Evolutionary conservation across 2,113 vertebrate genomes (phyloP).

Genomic region (Aegotheles bennettii): DNA sequence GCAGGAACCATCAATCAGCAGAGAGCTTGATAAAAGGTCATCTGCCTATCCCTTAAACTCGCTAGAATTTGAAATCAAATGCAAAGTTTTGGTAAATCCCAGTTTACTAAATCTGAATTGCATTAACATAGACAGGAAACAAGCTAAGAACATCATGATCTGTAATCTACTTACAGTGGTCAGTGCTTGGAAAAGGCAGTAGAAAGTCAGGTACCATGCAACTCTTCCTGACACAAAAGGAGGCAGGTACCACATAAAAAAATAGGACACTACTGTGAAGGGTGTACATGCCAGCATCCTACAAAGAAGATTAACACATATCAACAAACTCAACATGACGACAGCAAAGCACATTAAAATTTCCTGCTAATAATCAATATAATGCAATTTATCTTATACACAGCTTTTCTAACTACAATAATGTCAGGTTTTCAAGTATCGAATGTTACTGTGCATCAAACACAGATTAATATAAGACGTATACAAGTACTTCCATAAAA

Average conservation of each 20-base stretch:
- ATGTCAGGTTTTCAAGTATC: background rate
- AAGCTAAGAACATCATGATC: background rate
- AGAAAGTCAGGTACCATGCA: conserved; percentile 88
- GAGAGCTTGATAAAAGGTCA: background rate
- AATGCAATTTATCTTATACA: background rate
- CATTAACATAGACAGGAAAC: background rate
- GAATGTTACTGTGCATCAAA: background rate
- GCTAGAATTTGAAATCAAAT: background rate
- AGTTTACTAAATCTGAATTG: background rate
- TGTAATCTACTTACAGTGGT: conserved; percentile 83
- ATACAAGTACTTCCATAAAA: background rate
- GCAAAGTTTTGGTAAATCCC: background rate
- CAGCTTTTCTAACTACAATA: background rate
- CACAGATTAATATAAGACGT: background rate
- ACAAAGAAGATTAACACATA: background rate
- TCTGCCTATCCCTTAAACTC: background rate
- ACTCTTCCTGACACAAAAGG: conserved; percentile 80
- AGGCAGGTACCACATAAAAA: conserved; percentile 94
- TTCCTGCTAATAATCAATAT: background rate
- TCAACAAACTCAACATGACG: background rate
- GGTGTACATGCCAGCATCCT: conserved; percentile 93
- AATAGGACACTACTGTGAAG: conserved; percentile 86
- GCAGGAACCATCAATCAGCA: background rate
- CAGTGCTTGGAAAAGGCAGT: conserved; percentile 91
- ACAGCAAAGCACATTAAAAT: background rate